Base-by-base conservation (phyloP, 2,888 invertebrate species). In the Drosophila limbata region DNA sequence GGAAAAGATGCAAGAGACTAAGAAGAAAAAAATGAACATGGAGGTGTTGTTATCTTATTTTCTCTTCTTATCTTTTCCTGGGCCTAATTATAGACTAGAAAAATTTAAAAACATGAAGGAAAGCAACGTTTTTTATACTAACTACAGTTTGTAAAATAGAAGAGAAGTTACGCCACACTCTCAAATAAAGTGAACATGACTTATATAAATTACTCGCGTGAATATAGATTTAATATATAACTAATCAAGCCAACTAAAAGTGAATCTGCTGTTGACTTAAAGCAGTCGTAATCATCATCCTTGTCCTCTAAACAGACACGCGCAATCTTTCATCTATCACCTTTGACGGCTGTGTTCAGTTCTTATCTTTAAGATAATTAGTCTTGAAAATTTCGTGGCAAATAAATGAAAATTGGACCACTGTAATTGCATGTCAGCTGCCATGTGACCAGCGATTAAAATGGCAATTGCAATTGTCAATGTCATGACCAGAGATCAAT, bases 401-500 rank as follows among this genome's bases (percentile, higher is more conserved):
- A 40, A 44, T 47, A 39, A 53, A 63, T 9, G 45, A 40, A 28
- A 52, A 52, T 51, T 61, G 15, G 61, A 61, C 61, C 52, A 62
- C 9, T 17, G 25, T 13, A 40, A n/a, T 37, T 52, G 53, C 53
- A 15, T 52, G 61, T 42, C 44, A 42, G 44, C 1, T 62, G 52
- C 21, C 53, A 44, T 62, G 62, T 61, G 51, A 51, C 15, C 39
- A 19, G 11, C 28, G 8, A 55, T 13, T 31, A 19, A 33, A 60
- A 39, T 35, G 25, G 17, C 15, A 17, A 55, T 19, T 31, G 55
- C 25, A 21, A 60, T 33, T 42, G 42, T 11, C 52, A 62, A 62
- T 62, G 62, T 52, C 62, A 62, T 53, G 62, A 62, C 21, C 53
- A 45, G 52, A 40, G 52, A 50, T 31, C 51, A 10, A n/a, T 31